Conservation (phyloP, 2,797 vertebrate species). For the Poecilia wingei region DNA sequence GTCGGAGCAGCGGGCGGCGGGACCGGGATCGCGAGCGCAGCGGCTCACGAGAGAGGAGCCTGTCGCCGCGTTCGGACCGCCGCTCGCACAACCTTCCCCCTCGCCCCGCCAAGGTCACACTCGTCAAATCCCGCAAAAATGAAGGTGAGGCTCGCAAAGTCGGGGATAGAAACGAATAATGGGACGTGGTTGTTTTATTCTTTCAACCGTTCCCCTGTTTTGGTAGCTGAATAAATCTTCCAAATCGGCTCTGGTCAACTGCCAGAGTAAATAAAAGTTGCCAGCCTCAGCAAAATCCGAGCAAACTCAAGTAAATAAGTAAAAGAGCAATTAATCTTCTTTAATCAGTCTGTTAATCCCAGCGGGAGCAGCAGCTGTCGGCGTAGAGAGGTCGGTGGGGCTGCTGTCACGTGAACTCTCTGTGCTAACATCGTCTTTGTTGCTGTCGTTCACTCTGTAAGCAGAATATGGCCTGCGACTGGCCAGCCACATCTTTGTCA, state of each 20-base stretch:
- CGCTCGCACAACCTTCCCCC: conserved; percentile 91
- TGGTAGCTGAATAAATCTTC: conserved; percentile 53
- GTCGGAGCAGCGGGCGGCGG: conserved; percentile 75
- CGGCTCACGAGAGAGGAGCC: conserved; percentile 91
- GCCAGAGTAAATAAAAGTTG: conserved; percentile 67
- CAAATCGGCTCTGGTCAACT: conserved; percentile 60
- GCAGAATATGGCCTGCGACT: conserved; percentile 98
- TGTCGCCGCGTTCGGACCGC: conserved; percentile 92
- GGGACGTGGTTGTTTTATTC: too few species aligned
- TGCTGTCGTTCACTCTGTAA: conserved; percentile 83
- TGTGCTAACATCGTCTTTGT: conserved; percentile 78
- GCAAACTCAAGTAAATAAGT: conserved; percentile 71
- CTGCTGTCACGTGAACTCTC: conserved; percentile 55
- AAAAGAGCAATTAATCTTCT: conserved; percentile 79
- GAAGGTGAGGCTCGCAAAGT: conserved; percentile 90
- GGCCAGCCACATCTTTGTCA: conserved; percentile 99
- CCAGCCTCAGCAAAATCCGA: conserved; percentile 65
- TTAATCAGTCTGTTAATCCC: conserved; percentile 72
- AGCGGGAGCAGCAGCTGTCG: conserved; percentile 49
- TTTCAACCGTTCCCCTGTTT: conserved; percentile 16
- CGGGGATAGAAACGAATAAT: conserved; percentile 33
- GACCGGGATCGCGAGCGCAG: conserved; percentile 87
- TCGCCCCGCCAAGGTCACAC: conserved; percentile 94
- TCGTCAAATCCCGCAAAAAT: conserved; percentile 97
- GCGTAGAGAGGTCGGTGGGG: conserved; percentile 36